Conservation (phyloP, 2,113 vertebrate species). For the Pygoscelis adeliae region DNA sequence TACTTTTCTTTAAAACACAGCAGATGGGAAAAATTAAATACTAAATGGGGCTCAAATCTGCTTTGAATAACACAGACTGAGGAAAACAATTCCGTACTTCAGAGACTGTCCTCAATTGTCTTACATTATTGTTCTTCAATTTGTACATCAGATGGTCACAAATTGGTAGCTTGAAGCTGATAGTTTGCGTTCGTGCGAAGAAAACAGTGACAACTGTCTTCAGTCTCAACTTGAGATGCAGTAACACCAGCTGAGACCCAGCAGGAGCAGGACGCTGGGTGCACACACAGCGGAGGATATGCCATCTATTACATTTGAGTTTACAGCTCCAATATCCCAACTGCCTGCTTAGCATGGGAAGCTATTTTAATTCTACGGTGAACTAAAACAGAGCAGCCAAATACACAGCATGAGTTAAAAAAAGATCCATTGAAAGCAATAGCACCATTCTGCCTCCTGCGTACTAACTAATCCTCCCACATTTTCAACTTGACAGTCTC, state of each 20-base stretch:
- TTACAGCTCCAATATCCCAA: neutral
- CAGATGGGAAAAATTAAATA: slow-evolving; percentile 55
- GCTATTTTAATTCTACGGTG: neutral
- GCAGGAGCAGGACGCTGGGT: neutral
- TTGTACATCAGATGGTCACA: slow-evolving; percentile 52
- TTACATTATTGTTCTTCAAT: slow-evolving; percentile 19
- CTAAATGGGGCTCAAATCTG: slow-evolving; percentile 33
- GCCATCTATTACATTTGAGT: neutral
- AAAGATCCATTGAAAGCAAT: slow-evolving; percentile 43
- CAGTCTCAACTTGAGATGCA: neutral
- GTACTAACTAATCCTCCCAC: slow-evolving; percentile 26
- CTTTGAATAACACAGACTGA: slow-evolving; percentile 39
- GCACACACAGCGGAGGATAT: neutral
- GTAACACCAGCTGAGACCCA: neutral
- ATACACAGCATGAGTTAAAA: slow-evolving; percentile 5
- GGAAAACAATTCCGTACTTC: slow-evolving; percentile 8
- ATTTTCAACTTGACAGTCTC: slow-evolving; percentile 6
- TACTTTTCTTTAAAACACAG: slow-evolving; percentile 32
- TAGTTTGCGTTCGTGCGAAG: neutral
- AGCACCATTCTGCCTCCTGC: neutral
- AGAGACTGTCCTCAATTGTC: slow-evolving; percentile 33
- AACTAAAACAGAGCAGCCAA: slow-evolving; percentile 18
- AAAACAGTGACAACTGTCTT: slow-evolving; percentile 12
- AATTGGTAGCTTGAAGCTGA: slow-evolving; percentile 30
- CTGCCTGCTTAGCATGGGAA: neutral